A percentile compares a stretch with the other conserved stretches of the same genome.
Evolutionary conservation across 2,888 invertebrate genomes (phyloP).

Genomic region (Leptinotarsa haldemani): DNA sequence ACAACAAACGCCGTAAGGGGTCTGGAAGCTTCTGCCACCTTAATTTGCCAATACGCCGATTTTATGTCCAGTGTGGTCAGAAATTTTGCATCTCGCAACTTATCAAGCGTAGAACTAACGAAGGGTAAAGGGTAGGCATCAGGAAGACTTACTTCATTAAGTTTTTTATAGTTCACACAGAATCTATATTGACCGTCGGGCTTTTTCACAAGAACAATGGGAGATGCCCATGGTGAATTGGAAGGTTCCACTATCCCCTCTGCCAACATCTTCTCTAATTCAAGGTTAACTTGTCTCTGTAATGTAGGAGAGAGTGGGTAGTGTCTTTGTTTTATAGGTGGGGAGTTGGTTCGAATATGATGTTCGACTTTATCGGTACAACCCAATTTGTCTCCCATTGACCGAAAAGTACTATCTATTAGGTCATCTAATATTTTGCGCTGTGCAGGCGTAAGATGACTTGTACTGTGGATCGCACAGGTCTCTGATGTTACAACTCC

Average conservation of each 20-base stretch:
- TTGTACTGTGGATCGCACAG: constrained; percentile 1
- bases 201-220: constrained; percentile 54
- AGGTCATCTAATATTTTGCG: background rate
- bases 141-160: constrained; percentile 44
- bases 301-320: constrained; percentile 35
- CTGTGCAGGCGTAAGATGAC: constrained; percentile 5
- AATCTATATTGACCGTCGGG: constrained; percentile 50
- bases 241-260: constrained; percentile 49
- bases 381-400: constrained; percentile 24
- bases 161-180: constrained; percentile 47
- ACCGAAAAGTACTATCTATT: constrained; percentile 33
- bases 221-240: constrained; percentile 54
- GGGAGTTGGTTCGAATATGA: constrained; percentile 28
- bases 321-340: constrained; percentile 41
- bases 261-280: constrained; percentile 48
- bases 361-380: constrained; percentile 39
- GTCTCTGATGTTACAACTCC: background rate
- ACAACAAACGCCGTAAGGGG: constrained; percentile 53
- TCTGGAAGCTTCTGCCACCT: constrained; percentile 22
- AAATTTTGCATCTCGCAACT: constrained; percentile 32
- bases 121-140: constrained; percentile 36
- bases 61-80: constrained; percentile 32
- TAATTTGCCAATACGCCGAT: constrained; percentile 36
- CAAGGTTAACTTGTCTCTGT: constrained; percentile 31
- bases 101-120: constrained; percentile 26